These are phyloP conservation scores for Lathamus discolor DNA, from an alignment of 2,113 vertebrate genomes.

Conservation along the genomic window DNA sequence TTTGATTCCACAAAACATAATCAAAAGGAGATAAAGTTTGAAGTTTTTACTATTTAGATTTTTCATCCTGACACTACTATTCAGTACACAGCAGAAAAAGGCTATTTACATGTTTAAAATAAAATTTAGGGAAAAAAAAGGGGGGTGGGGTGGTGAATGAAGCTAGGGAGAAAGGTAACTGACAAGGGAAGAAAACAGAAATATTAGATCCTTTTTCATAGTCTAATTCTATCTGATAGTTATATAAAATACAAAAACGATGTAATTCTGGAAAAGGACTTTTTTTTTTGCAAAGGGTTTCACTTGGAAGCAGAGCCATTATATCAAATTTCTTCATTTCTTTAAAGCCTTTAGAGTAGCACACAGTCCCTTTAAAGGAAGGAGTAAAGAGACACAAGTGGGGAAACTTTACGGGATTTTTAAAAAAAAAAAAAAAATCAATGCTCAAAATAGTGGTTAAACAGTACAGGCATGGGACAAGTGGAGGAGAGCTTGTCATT, in stretches of 20 bases:
- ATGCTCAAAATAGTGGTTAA: not conserved
- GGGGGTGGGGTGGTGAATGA: not conserved
- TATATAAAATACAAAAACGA: not conserved
- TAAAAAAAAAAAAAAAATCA: not conserved
- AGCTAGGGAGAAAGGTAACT: not conserved
- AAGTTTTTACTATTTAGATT: not conserved
- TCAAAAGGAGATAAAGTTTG: not conserved
- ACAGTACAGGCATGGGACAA: not conserved
- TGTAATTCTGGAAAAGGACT: not conserved
- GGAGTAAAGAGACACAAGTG: not conserved
- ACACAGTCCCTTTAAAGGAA: not conserved
- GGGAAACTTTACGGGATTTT: not conserved
- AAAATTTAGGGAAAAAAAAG: too few species aligned
- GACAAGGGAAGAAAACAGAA: not conserved
- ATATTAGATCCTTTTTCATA: not conserved
- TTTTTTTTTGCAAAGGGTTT: not conserved
- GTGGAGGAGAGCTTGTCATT: not conserved
- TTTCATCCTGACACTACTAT: not conserved
- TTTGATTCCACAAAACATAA: not conserved
- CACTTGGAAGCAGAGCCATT: not conserved
- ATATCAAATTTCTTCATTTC: not conserved
- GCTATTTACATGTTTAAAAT: not conserved
- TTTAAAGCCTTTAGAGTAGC: not conserved
- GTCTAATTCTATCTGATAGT: not conserved
- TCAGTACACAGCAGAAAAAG: not conserved